phyloP scores from a whole-genome alignment of 92 coral and sea anemone species.

The Siderastrea siderea region DNA sequence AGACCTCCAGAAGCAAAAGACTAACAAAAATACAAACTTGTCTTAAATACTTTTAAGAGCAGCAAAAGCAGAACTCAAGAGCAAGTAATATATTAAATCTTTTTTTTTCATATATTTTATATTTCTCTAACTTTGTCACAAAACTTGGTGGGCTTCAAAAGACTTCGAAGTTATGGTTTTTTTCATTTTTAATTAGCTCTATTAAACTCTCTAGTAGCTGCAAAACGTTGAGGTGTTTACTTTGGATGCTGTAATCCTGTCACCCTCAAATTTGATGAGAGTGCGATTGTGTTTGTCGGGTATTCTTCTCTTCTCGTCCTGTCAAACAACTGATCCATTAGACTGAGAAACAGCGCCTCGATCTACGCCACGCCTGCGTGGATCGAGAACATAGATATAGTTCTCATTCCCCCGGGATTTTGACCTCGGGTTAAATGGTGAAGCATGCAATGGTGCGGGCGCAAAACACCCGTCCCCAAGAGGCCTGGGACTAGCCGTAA shows the following conservation, averaged over 20 bases:
- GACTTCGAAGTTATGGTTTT: not conserved
- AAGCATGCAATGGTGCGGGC: conserved; percentile 81
- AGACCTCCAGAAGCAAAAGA: not conserved
- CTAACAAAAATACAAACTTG: no score
- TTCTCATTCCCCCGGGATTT: conserved; percentile 88
- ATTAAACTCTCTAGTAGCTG: not conserved
- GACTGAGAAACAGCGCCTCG: conserved; percentile 18
- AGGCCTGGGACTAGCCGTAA: conserved; percentile 92
- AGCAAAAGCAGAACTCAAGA: not conserved
- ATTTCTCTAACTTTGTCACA: not conserved
- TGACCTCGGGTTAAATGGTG: conserved; percentile 83
- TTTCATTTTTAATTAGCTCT: not conserved
- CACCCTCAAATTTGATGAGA: no score
- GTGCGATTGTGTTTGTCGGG: no score
- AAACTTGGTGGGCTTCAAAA: not conserved
- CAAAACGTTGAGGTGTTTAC: not conserved
- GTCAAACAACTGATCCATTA: conserved; percentile 49
- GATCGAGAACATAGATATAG: conserved; percentile 79
- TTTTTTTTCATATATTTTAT: not conserved
- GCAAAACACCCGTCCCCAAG: conserved; percentile 81
- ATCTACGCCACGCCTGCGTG: conserved; percentile 66
- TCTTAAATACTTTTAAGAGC: no score
- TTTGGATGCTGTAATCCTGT: not conserved
- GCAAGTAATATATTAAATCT: conserved; percentile 4
- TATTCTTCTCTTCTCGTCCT: no score